A percentile compares a stretch with the other conserved stretches of the same genome.
Conservation (phyloP, 2,888 invertebrate species). For the Euzophera pinguis region DNA sequence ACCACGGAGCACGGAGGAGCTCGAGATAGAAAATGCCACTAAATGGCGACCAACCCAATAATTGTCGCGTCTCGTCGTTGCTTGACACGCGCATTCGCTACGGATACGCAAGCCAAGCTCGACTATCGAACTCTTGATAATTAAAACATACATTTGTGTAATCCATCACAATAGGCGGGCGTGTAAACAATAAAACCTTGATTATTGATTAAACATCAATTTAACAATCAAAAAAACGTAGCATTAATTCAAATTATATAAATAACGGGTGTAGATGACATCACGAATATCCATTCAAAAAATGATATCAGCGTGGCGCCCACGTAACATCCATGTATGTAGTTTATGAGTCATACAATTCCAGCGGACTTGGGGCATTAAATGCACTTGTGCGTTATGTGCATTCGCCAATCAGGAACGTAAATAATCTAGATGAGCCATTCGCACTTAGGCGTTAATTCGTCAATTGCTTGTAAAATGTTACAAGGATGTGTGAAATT, state of each 20-base stretch:
- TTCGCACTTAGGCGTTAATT: not conserved
- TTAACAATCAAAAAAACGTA: not conserved
- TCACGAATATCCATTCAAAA: slow-evolving; percentile 36
- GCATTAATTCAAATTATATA: slow-evolving; percentile 8
- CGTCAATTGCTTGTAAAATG: slow-evolving; percentile 5
- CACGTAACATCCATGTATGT: slow-evolving; percentile 31
- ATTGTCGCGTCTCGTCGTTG: too few relatives aligned
- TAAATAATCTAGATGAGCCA: slow-evolving; percentile 31
- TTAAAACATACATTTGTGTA: too few relatives aligned
- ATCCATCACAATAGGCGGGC: too few relatives aligned
- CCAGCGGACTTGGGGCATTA: slow-evolving; percentile 30
- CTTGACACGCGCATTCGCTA: too few relatives aligned
- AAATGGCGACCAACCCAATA: too few relatives aligned
- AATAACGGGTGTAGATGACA: slow-evolving; percentile 28
- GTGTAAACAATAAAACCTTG: not conserved
- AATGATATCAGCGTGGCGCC: slow-evolving; percentile 42
- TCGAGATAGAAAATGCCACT: too few relatives aligned
- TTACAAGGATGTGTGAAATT: not conserved
- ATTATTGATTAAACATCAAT: not conserved
- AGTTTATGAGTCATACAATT: slow-evolving; percentile 44
- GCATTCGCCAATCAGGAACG: slow-evolving; percentile 29
- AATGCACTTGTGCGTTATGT: slow-evolving; percentile 56
- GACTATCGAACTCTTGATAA: too few relatives aligned
- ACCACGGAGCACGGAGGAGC: too few relatives aligned
- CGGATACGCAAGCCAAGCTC: too few relatives aligned